phyloP scores from a whole-genome alignment of 53 echinoderm and acorn worm genomes.

The Crossaster papposus region DNA sequence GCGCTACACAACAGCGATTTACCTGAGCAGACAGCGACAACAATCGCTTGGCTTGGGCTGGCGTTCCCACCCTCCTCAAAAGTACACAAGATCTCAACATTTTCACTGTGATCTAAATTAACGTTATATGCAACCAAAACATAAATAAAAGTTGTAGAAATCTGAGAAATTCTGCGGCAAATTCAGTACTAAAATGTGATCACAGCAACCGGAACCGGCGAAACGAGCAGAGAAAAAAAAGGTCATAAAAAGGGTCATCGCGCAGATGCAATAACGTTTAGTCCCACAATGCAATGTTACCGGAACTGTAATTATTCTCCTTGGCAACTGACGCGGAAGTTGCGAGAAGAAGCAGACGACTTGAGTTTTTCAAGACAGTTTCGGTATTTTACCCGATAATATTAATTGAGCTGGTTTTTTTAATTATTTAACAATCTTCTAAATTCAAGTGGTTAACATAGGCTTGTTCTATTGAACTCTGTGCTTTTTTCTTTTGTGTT shows the following conservation, averaged over 20 bases:
- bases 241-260: constrained; percentile 18
- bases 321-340: constrained; percentile 47
- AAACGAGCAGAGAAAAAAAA: constrained; percentile 27
- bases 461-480: no score
- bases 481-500: no score
- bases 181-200: not conserved
- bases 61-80: constrained; percentile 60
- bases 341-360: constrained; percentile 19
- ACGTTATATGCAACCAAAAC: not conserved
- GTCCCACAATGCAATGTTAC: constrained; percentile 22
- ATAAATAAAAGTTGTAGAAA: not conserved
- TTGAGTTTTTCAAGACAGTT: not conserved
- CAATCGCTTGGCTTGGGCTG: constrained; percentile 40
- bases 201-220: constrained; percentile 8
- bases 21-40: constrained; percentile 51
- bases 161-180: not conserved
- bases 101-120: not conserved
- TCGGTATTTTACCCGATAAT: not conserved
- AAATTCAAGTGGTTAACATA: no score
- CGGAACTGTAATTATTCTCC: constrained; percentile 39
- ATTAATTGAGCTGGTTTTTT: not conserved
- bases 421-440: not conserved
- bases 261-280: constrained; percentile 12
- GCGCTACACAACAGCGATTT: not conserved
- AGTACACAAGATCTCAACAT: constrained; percentile 44